Evolutionary conservation across 2,797 vertebrate genomes (phyloP).

Genomic region (Mus spretus): DNA sequence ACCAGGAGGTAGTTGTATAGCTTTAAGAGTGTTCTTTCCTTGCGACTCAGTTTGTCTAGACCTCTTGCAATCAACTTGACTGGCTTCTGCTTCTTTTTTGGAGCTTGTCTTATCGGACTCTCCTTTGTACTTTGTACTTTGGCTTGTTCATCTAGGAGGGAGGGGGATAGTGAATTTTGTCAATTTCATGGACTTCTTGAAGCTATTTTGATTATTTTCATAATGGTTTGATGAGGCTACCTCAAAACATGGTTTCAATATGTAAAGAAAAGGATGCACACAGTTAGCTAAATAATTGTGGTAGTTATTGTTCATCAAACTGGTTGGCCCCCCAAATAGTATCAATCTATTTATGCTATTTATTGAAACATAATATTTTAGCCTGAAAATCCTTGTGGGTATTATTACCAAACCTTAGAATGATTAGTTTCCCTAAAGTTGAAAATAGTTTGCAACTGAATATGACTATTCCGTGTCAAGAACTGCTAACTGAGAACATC

Average conservation of each 20-base stretch:
- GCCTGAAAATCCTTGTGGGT: neutral
- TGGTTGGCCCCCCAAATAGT: fast-evolving
- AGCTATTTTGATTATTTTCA: neutral
- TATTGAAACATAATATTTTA: neutral
- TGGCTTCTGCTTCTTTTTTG: neutral
- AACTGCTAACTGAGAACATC: neutral
- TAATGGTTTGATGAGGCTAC: neutral
- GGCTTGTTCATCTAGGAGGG: neutral
- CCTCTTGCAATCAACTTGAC: neutral
- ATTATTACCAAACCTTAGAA: neutral
- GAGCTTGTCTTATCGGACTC: neutral
- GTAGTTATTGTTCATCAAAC: neutral
- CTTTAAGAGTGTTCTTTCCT: neutral
- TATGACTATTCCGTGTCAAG: neutral
- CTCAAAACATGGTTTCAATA: neutral
- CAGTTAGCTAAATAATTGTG: neutral
- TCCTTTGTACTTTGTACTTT: neutral
- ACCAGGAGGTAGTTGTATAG: too few species aligned
- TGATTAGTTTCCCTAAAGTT: neutral
- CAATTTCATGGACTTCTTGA: neutral
- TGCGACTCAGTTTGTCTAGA: neutral
- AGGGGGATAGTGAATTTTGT: neutral
- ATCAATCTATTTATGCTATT: neutral
- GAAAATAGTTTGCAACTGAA: neutral
- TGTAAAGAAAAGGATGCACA: neutral